Conservation (phyloP, 2,797 vertebrate genomes). For the Schizopygopsis malacanthus region DNA sequence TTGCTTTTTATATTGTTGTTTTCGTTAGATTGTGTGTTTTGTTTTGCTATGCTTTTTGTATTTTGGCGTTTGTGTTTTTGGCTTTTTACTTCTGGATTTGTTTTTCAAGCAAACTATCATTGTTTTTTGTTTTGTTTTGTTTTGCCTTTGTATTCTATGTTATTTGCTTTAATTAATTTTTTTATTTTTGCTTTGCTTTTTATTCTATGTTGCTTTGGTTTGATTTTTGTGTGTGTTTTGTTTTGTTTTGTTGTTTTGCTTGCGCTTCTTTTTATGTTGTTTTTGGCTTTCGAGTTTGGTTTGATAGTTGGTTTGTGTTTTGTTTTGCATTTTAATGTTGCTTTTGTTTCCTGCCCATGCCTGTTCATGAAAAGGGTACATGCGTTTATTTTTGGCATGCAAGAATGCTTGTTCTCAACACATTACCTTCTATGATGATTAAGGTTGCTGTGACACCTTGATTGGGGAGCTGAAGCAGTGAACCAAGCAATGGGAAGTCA, state of each 20-base stretch:
- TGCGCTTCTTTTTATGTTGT: background rate
- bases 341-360: background rate
- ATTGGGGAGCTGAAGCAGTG: slow-evolving; percentile 34
- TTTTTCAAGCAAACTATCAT: no score
- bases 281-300: background rate
- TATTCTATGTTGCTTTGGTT: background rate
- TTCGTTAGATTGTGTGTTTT: no score
- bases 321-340: background rate
- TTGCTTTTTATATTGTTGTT: no score
- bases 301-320: background rate
- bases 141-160: no score
- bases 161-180: no score
- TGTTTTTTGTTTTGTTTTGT: no score
- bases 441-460: slow-evolving; percentile 34
- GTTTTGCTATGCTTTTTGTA: no score
- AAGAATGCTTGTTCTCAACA: background rate
- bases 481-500: slow-evolving; percentile 38
- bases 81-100: no score
- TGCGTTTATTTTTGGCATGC: background rate
- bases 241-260: background rate
- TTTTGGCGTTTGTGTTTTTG: no score
- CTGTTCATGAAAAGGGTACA: background rate
- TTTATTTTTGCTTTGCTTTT: no score
- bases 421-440: slow-evolving; percentile 16
- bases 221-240: background rate